A percentile compares a stretch with the other conserved stretches of the same genome.
phyloP scores from a whole-genome alignment of 2,888 invertebrate genomes.

The Glyphotaelius pellucidus region DNA sequence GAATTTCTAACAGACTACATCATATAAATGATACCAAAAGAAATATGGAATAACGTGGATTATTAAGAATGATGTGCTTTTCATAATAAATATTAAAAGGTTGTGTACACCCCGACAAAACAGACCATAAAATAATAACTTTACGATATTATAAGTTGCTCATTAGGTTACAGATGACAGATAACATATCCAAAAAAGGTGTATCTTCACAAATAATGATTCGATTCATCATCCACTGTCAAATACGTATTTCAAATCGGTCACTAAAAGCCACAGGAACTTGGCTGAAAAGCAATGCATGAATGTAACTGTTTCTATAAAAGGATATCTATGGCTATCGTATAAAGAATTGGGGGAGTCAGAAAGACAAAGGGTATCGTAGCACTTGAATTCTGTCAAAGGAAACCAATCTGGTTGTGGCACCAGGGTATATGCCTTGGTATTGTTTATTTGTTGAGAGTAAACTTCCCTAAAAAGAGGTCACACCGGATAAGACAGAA shows the following conservation, averaged over 20 bases:
- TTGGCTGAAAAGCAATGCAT: not conserved
- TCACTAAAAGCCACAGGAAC: not conserved
- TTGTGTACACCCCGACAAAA: not conserved
- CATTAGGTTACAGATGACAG: too few relatives aligned
- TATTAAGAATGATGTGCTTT: too few relatives aligned
- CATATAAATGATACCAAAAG: too few relatives aligned
- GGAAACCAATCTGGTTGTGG: not conserved
- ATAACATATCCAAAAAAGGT: too few relatives aligned
- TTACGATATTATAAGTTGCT: too few relatives aligned
- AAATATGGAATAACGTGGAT: too few relatives aligned
- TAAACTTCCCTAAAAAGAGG: not conserved
- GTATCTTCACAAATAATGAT: not conserved
- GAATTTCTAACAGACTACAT: too few relatives aligned
- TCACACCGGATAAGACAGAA: not conserved
- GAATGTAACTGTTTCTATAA: not conserved
- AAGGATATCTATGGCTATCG: not conserved
- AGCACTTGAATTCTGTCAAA: not conserved
- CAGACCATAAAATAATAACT: too few relatives aligned
- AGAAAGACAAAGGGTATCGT: not conserved
- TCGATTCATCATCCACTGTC: not conserved
- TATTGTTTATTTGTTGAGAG: not conserved
- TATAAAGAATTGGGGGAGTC: not conserved
- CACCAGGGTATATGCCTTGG: not conserved
- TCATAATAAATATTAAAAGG: not conserved
- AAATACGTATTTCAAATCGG: not conserved